Conservation (phyloP, 2,797 vertebrate species). For the Neomorphus geoffroyi region DNA sequence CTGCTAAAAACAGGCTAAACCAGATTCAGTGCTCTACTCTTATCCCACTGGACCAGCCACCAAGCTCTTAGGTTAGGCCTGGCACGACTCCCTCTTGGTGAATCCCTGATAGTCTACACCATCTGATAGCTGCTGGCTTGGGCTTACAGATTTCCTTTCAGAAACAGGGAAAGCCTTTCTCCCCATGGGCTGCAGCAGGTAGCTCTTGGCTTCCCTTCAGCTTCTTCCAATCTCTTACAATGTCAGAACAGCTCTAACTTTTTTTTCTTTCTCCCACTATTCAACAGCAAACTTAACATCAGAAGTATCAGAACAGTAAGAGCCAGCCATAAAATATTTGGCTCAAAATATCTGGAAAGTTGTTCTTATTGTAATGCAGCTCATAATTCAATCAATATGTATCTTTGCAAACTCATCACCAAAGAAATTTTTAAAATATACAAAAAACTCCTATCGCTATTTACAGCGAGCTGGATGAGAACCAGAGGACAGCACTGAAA, state of each 20-base stretch:
- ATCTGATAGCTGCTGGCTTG: neutral
- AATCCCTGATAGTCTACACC: neutral
- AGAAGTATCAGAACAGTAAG: neutral
- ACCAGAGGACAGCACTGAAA: neutral
- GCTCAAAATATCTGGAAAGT: neutral
- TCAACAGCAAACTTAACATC: neutral
- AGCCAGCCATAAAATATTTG: neutral
- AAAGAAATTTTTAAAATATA: neutral
- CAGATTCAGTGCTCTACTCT: neutral
- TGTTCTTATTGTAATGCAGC: neutral
- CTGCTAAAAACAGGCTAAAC: neutral
- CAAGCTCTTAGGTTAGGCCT: neutral
- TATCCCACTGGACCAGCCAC: neutral
- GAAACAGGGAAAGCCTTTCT: neutral
- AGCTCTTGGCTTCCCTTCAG: neutral
- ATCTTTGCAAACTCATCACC: neutral
- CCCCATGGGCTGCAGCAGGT: too few relatives aligned
- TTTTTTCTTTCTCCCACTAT: neutral
- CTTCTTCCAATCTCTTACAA: neutral
- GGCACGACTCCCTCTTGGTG: accelerated
- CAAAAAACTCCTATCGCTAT: neutral
- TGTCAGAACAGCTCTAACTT: neutral
- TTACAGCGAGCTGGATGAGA: neutral
- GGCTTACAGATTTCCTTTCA: neutral
- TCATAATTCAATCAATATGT: neutral